A percentile compares a stretch with the other conserved stretches of the same genome.
Conservation (phyloP, 2,797 vertebrate species). For the Sphaeramia orbicularis region DNA sequence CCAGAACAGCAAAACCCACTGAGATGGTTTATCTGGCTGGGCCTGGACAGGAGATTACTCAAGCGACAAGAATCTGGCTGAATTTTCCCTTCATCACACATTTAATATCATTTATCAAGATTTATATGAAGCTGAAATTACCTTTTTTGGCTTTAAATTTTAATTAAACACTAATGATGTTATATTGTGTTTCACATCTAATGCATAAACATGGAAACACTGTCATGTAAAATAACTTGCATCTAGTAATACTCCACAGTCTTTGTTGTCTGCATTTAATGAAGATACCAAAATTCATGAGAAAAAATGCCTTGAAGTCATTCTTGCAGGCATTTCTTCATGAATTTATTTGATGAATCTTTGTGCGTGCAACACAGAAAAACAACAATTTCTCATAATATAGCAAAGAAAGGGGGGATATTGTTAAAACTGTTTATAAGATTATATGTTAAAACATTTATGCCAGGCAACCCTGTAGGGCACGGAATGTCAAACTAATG, state of each 20-base stretch:
- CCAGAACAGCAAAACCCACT: constrained; percentile 4
- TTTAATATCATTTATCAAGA: constrained; percentile 1
- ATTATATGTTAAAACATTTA: constrained; percentile 11
- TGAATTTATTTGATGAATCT: constrained; percentile 55
- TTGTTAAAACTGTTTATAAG: constrained; percentile 3
- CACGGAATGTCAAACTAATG: constrained; percentile 1
- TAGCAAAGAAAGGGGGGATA: neutral
- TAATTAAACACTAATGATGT: constrained; percentile 10
- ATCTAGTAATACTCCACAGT: constrained; percentile 19
- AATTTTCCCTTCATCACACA: neutral
- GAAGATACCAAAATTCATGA: constrained; percentile 57
- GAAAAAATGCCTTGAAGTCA: constrained; percentile 46
- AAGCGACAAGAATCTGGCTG: constrained; percentile 4
- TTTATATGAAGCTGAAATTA: constrained; percentile 2
- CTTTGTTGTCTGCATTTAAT: constrained; percentile 47
- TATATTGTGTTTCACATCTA: neutral
- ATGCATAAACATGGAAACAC: neutral
- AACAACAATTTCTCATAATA: constrained; percentile 26
- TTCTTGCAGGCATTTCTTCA: constrained; percentile 52
- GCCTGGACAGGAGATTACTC: constrained; percentile 35
- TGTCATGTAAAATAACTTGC: neutral
- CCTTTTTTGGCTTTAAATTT: constrained; percentile 10
- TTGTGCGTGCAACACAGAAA: constrained; percentile 35
- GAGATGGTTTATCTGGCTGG: constrained; percentile 31
- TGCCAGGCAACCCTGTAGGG: neutral